Conservation (phyloP, 2,797 vertebrate species). For the Heterohyrax brucei region DNA sequence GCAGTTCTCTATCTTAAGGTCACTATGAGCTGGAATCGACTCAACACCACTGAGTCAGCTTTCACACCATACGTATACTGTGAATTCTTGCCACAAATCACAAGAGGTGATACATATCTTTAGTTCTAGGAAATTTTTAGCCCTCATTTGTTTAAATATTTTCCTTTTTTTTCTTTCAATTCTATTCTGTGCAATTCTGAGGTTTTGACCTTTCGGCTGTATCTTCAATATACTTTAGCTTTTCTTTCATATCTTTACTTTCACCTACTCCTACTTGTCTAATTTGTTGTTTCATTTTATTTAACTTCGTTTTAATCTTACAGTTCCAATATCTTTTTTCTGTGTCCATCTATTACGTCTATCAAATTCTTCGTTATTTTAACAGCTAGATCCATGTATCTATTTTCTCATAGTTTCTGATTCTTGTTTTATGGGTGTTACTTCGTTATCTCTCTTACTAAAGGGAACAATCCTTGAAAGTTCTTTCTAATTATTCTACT, state of each 20-base stretch:
- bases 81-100: not conserved
- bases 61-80: not conserved
- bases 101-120: not conserved
- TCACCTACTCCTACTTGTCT: not conserved
- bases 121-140: slow-evolving; percentile 15
- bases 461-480: slow-evolving; percentile 26
- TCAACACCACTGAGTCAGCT: not conserved
- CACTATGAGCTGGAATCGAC: too few species aligned
- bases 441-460: not conserved
- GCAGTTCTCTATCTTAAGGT: too few species aligned
- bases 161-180: not conserved
- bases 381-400: not conserved
- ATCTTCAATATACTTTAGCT: not conserved
- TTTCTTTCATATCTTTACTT: not conserved
- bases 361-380: not conserved
- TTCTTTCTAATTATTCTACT: not conserved
- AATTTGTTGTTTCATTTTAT: not conserved
- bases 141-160: not conserved
- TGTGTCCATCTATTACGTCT: not conserved
- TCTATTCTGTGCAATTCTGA: not conserved
- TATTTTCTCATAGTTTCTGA: not conserved
- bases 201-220: not conserved
- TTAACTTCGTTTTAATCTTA: slow-evolving; percentile 26
- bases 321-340: not conserved
- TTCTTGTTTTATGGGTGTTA: not conserved